Evolutionary conservation across 2,113 vertebrate species (phyloP).

Genomic region (Pluvialis apricaria): DNA sequence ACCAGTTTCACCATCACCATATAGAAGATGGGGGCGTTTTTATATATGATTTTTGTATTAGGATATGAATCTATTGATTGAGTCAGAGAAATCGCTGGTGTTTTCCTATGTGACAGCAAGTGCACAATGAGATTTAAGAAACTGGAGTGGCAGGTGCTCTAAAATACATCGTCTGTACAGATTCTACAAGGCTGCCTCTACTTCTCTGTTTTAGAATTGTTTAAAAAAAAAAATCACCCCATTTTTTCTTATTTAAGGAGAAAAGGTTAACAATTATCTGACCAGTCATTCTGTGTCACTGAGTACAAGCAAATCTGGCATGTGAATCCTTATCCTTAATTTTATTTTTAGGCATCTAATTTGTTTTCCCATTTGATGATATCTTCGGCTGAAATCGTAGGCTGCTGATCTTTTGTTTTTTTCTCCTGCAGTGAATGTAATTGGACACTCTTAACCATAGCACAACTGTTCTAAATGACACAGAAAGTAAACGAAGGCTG

Average conservation of each 20-base stretch:
- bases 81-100: not conserved
- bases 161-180: not conserved
- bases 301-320: constrained; percentile 59
- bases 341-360: constrained; percentile 76
- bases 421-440: constrained; percentile 69
- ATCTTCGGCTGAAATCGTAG: constrained; percentile 61
- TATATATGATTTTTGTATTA: not conserved
- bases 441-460: constrained; percentile 58
- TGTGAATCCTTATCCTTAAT: constrained; percentile 65
- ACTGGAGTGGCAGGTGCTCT: not conserved
- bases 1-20: not conserved
- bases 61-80: not conserved
- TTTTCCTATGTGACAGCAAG: not conserved
- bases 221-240: not conserved
- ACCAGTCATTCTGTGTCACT: constrained; percentile 52
- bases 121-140: not conserved
- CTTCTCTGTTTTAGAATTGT: not conserved
- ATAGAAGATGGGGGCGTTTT: accelerated
- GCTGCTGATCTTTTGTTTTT: constrained; percentile 61
- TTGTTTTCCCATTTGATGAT: constrained; percentile 67
- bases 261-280: constrained; percentile 58
- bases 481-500: constrained; percentile 51
- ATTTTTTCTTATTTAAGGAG: constrained; percentile 16
- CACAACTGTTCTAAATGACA: constrained; percentile 38
- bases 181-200: not conserved